These are phyloP conservation scores for Conistra vaccinii DNA, from an alignment of 2,888 invertebrate genomes.

Conservation along the genomic window DNA sequence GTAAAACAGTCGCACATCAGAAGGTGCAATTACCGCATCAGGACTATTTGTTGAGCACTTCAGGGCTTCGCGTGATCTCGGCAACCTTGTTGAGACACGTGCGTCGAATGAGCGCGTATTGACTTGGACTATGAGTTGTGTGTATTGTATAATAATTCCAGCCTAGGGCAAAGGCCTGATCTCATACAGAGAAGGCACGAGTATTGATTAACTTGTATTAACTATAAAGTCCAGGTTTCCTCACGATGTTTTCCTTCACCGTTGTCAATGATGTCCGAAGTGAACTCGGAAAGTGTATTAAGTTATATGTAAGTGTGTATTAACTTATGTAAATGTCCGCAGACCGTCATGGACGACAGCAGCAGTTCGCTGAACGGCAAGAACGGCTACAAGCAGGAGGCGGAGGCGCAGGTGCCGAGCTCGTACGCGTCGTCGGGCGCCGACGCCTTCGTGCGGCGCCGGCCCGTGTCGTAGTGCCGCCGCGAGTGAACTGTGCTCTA, in stretches of 20 bases:
- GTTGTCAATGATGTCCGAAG: too few relatives aligned
- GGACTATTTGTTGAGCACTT: constrained; percentile 60
- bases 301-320: constrained; percentile 10
- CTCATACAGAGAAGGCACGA: background rate
- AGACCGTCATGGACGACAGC: constrained; percentile 92
- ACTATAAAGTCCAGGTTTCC: background rate
- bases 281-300: background rate
- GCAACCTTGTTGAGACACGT: constrained; percentile 32
- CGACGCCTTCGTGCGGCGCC: constrained; percentile 86
- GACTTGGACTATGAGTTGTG: constrained; percentile 28
- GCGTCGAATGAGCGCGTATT: constrained; percentile 45
- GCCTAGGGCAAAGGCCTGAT: background rate
- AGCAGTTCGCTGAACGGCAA: constrained; percentile 78
- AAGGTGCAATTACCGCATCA: constrained; percentile 55
- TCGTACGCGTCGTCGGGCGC: constrained; percentile 87
- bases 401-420: constrained; percentile 84
- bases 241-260: background rate
- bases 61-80: constrained; percentile 36
- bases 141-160: background rate
- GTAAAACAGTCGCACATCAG: constrained; percentile 11
- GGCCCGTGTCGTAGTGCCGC: constrained; percentile 77
- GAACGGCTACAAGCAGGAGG: constrained; percentile 86
- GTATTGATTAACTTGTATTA: background rate
- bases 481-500: constrained; percentile 56
- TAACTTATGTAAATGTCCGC: constrained; percentile 69